phyloP scores from a whole-genome alignment of 2,113 vertebrate species.

The Sander lucioperca region DNA sequence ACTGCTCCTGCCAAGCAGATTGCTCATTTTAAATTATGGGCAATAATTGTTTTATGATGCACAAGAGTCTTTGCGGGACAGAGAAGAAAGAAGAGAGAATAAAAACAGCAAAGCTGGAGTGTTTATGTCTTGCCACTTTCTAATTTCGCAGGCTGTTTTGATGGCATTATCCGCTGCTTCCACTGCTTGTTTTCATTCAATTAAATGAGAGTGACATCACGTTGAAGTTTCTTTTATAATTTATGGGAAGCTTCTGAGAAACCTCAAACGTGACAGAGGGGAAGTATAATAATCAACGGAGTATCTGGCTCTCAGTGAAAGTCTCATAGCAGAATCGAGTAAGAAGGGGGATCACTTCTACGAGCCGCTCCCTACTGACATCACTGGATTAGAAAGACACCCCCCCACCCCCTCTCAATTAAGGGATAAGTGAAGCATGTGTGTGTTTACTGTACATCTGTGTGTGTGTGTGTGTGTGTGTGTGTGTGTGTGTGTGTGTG shows the following conservation, averaged over 20 bases:
- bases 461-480: background rate
- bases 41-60: conserved; percentile 56
- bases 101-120: conserved; percentile 19
- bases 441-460: background rate
- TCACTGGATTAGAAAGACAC: conserved; percentile 34
- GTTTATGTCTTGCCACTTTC: conserved; percentile 34
- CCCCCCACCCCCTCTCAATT: conserved; percentile 16
- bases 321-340: conserved; percentile 16
- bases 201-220: conserved; percentile 19
- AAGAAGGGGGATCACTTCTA: conserved; percentile 27
- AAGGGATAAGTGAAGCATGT: conserved; percentile 16
- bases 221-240: conserved; percentile 35
- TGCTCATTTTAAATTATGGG: conserved; percentile 51
- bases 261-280: conserved; percentile 50
- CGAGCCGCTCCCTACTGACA: conserved; percentile 13
- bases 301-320: conserved; percentile 30
- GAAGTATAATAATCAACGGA: conserved; percentile 32
- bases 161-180: conserved; percentile 30
- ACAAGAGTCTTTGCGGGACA: conserved; percentile 20
- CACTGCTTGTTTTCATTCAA: conserved; percentile 25
- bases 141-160: conserved; percentile 45
- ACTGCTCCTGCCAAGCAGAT: conserved; percentile 21
- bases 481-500: conserved; percentile 6
- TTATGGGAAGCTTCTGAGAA: conserved; percentile 33
- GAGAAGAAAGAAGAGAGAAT: conserved; percentile 16